Evolutionary conservation across 2,888 invertebrate species (phyloP), one percentile per base, ranked within the genome.

Genomic region (Amaurobius ferox): DNA sequence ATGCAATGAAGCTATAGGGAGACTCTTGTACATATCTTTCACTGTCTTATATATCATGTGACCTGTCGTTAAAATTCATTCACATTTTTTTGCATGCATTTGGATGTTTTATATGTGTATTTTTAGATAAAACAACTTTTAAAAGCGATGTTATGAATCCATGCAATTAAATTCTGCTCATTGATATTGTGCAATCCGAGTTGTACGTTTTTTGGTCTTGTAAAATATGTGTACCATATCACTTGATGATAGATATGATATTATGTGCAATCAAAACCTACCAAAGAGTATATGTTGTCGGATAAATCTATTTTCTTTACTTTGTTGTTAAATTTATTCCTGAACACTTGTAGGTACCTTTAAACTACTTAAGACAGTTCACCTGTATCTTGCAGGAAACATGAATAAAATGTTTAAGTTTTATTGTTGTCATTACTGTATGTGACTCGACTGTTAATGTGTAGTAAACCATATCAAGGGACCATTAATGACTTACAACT

Each of bases 251-350:
- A 40, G 32, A 39, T 74, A 55, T 28, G 32, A 39, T 74, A 55
- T 28, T 35, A 44, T 67, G 77, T 77, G 77, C 83, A 77, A 78
- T 85, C 83, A 83, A 74, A 79, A 61, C 70, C 55, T 71, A 77
- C 83, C 83, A 85, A 85, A 85, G 77, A 77, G 35, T 85, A 72
- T 76, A 48, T 77, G 66, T 77, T 83, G 55, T 67, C 19, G 71
- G 71, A 83, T 16, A 73, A 76, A 64, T 85, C 77, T 85, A 85
- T 85, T 85, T 85, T 83, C 71, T 77, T 85, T 85, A 77, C 83
- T 85, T 85, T 76, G 44, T 71, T 85, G 77, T 85, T 72, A 77
- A 23, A 77, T 77, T 66, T 70, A 35, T 72, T 67, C 77, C 55
- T 72, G 62, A 71, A 70, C 44, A 48, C 70, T 62, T 62, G 44